Base-by-base conservation (phyloP, 1,140 invertebrate genomes). In the Nasonia giraulti region DNA sequence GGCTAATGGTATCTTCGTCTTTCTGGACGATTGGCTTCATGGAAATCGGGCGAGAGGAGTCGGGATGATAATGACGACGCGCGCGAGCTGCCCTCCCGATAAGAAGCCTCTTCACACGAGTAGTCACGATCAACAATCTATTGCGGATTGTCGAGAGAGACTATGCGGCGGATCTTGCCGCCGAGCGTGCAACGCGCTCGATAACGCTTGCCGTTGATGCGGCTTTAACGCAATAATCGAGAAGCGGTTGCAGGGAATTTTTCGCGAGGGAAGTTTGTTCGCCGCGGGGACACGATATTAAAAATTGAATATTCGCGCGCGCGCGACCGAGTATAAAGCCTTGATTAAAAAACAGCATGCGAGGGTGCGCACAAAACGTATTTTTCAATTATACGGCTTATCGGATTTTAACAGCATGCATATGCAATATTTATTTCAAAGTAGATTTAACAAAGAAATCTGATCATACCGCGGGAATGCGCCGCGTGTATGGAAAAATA, bases 21-120 rank as follows among this genome's bases (percentile, higher is more conserved):
- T 89, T 89, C 88, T 87, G 79, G 87, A 86, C 89, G 87, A 89
- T 89, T 89, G 86, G 79, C 87, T 89, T 82, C 86, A 87, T 88
- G 87, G 86, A 89, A 89, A 88, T 87, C 86, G 87, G 12, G 76
- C 14, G 40, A 69, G 55, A 62, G 55, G 1, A 62, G 55, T 20
- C 55, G 17, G 20, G 68, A 84, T 84, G 83, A 80, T 78, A 71
- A 83, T 74, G 77, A 80, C 86, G 87, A 88, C 87, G 86, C 17
- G 50, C 50, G 87, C 84, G 86, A 87, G 85, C 86, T 73, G 40
- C 55, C 0, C 20, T 27, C 33, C 71, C 79, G 87, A 88, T 88
- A 89, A 88, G 86, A 87, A 87, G 80, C 76, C 75, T 83, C 50
- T 83, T 87, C 87, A 85, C 86, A 84, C 84, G 84, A 88, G 75